Base-by-base conservation (phyloP, 2,797 vertebrate species). In the Zenarchopterus dispar region DNA sequence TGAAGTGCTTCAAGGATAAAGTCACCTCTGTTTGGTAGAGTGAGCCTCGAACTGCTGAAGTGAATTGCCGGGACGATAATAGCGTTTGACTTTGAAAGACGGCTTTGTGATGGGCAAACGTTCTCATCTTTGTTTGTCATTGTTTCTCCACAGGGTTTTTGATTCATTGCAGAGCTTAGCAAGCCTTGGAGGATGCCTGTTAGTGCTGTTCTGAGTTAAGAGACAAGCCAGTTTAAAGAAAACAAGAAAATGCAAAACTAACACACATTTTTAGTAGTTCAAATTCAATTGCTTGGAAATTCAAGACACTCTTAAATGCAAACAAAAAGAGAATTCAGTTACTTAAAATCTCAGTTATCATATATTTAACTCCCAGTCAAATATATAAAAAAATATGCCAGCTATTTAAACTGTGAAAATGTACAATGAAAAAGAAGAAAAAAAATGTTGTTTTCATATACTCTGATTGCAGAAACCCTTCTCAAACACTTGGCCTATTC, bases 91-190 rank as follows among this genome's bases (percentile, higher is more conserved):
- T 82, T 62, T 18, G 18, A 78, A 59, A 28, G 55, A 76, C 73
- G 62, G 64, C 62, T 83, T 73, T 64, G 70, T 21, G 28, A 67
- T 31, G 56, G 63, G 72, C 67, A 66, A 60, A 74, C 78, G 81
- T 71, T 80, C 88, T 85, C 67, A 80, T 86, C 82, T 85, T 88
- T 87, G 78, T 86, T 89, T 86, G 85, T 85, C 66, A 51, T 57
- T 84, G 73, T 82, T 83, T 87, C 77, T 75, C 56, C 71, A 13
- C 4, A 39, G 68, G 69, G 69, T 83, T 84, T 84, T 53, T n/a
- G 42, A 72, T 54, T 90, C 89, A 90, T 90, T 87, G 71, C 76
- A 67, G 75, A 77, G 73, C 67, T 50, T 65, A 68, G 72, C 48
- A 5, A 24, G 63, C 62, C 50, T 82, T 13, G 62, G 73, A 56